Percentiles rank a stretch among this genome's conserved stretches.
phyloP scores from a whole-genome alignment of 2,888 invertebrate species.

The Seira ritae region DNA sequence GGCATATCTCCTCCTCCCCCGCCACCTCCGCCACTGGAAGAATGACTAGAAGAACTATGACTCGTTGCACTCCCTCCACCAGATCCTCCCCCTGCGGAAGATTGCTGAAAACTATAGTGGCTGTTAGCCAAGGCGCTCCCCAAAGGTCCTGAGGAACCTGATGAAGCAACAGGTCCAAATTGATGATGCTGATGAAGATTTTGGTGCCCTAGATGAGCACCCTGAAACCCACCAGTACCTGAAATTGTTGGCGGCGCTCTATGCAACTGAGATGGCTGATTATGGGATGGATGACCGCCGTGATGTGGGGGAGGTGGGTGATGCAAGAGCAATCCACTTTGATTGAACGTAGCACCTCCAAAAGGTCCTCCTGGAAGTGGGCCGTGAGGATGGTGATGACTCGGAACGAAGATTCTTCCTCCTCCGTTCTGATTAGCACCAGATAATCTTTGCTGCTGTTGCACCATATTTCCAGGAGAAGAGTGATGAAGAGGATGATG shows the following conservation, averaged over 20 bases:
- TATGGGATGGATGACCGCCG: slow-evolving; percentile 15
- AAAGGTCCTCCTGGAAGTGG: slow-evolving; percentile 30
- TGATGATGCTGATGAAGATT: slow-evolving; percentile 17
- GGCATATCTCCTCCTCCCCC: slow-evolving; percentile 64
- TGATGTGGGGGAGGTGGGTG: slow-evolving; percentile 28
- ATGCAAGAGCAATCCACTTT: slow-evolving; percentile 34
- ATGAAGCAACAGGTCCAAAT: slow-evolving; percentile 18
- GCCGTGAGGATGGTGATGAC: slow-evolving; percentile 37
- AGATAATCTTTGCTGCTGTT: background rate
- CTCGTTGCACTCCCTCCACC: too few relatives aligned
- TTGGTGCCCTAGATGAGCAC: too few relatives aligned
- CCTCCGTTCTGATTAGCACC: slow-evolving; percentile 28
- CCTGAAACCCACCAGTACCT: background rate
- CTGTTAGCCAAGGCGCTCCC: background rate
- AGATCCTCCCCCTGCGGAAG: slow-evolving; percentile 11
- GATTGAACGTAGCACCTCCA: slow-evolving; percentile 29
- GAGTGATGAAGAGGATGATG: background rate
- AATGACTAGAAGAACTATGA: background rate
- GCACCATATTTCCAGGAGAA: background rate
- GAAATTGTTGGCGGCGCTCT: background rate
- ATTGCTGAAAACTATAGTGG: background rate
- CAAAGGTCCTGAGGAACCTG: background rate
- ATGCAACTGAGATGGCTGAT: slow-evolving; percentile 24
- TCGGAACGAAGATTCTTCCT: slow-evolving; percentile 45
- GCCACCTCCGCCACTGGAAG: background rate